These are phyloP conservation scores for Spisula solida DNA, from an alignment of 2,888 invertebrate species.

Conservation along the genomic window DNA sequence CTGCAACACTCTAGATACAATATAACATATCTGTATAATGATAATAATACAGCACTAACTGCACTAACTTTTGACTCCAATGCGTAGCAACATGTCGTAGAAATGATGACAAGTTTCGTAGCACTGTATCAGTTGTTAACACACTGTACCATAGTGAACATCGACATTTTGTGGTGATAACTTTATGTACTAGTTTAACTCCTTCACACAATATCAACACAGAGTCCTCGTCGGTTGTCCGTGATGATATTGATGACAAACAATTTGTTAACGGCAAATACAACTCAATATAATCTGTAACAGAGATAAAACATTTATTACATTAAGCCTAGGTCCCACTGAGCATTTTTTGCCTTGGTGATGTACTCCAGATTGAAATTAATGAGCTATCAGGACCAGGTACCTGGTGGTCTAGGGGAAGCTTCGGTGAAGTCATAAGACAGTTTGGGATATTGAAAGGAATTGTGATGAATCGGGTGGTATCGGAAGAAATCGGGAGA, in stretches of 20 bases:
- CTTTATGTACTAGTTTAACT: slow-evolving; percentile 33
- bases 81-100: slow-evolving; percentile 47
- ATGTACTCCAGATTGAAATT: too few species aligned
- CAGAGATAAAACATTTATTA: neutral
- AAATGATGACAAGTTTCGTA: slow-evolving; percentile 50
- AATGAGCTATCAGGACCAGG: too few species aligned
- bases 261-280: slow-evolving; percentile 48
- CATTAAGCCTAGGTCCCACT: too few species aligned
- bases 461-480: too few species aligned
- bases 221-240: slow-evolving; percentile 25
- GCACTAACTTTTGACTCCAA: slow-evolving; percentile 1
- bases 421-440: too few species aligned
- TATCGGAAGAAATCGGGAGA: too few species aligned
- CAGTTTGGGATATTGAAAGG: too few species aligned
- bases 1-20: too few species aligned
- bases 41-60: neutral
- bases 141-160: slow-evolving; percentile 29
- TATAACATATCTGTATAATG: too few species aligned
- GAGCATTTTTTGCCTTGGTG: too few species aligned
- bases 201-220: slow-evolving; percentile 27
- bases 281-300: slow-evolving; percentile 33
- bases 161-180: slow-evolving; percentile 45
- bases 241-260: slow-evolving; percentile 37
- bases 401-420: too few species aligned
- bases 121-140: slow-evolving; percentile 23